Evolutionary conservation across 2,888 invertebrate genomes (phyloP), one percentile per base, ranked within the genome.

Genomic region (Lysandra coridon): DNA sequence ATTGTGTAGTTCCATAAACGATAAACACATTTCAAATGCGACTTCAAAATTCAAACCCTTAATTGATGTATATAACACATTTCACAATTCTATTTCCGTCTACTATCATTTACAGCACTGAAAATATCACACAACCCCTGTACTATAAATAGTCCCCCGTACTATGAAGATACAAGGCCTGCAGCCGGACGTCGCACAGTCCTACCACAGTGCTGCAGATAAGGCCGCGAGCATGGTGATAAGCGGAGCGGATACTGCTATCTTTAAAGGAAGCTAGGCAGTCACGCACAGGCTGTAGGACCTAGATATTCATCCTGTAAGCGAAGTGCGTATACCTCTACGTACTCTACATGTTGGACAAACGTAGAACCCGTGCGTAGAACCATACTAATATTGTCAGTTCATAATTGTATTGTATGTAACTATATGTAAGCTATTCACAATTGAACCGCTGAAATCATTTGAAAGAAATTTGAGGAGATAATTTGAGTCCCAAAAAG

Each of bases 221-320:
- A 75, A 75, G 75, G 49, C 49, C 3, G 75, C 79, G 78, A 60
- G 37, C 80, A 76, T 12, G 62, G 37, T 82, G 81, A 83, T 83
- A 82, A 82, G 81, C 80, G 79, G 23, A 80, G 81, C 83, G 81
- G 78, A 75, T 23, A 75, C 75, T 30, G 69, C 64, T 78, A 75
- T 80, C 73, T 77, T 73, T 69, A n/a, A 44, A 75, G 49, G 75
- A 75, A 75, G 49, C 75, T 44, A 44, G 44, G n/a, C n/a, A 10
- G 4, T 44, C 74, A 44, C 49, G 49, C 75, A 23, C 75, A 49
- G 12, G 49, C 49, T 23, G n/a, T 49, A 75, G 69, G 14, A 33
- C 69, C 69, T 69, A 69, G 33, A 12, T 37, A 69, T 33, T 69
- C 69, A 69, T 33, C 33, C 33, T 33, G 69, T 69, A 69, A 37